Base-by-base conservation (phyloP, 2,113 vertebrate species). In the Hippocampus guttulatus region DNA sequence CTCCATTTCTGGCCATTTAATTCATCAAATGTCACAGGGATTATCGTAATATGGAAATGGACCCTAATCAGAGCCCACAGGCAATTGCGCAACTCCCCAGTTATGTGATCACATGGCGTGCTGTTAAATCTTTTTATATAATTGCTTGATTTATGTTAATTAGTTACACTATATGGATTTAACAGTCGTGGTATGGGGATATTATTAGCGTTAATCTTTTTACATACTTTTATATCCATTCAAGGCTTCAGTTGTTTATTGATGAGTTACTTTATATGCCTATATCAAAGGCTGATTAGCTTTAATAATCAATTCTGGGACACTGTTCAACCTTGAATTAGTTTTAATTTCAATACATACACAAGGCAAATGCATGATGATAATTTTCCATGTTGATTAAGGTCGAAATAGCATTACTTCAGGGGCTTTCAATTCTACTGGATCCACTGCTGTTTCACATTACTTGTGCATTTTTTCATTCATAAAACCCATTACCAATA, bases 1-100 rank as follows among this genome's bases (percentile, higher is more conserved):
- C 68, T 75, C 47, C 25, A 72, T 64, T 67, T 73, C 49, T 33
- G 49, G 60, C 60, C 16, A 15, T 74, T 79, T 72, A 60, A 79
- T 74, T 81, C 33, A 68, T 78, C 41, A 68, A 30, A 81, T 73
- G 67, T 66, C 40, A 63, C 61, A 74, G 30, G 67, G 77, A 80
- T 83, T 80, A 80, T 27, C 21, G 68, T 45, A 58, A 70, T 25
- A 75, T 76, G n/a, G 58, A 81, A 81, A 77, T 67, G 62, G 52
- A 23, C 55, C 60, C 43, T 74, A 27, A 60, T 70, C 43, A 57
- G 64, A 14, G 41, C 60, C 41, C 0, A 21, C 7, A 43, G 30
- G 68, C 7, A 38, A 33, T 3, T 51, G 9, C 21, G 57, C 6
- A 70, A 69, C 40, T 45, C 63, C 64, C 77, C 4, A 74, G 40